Percentiles rank a stretch among this genome's conserved stretches.
Conservation (phyloP, 2,888 invertebrate genomes). For the Agonopterix heracliana region DNA sequence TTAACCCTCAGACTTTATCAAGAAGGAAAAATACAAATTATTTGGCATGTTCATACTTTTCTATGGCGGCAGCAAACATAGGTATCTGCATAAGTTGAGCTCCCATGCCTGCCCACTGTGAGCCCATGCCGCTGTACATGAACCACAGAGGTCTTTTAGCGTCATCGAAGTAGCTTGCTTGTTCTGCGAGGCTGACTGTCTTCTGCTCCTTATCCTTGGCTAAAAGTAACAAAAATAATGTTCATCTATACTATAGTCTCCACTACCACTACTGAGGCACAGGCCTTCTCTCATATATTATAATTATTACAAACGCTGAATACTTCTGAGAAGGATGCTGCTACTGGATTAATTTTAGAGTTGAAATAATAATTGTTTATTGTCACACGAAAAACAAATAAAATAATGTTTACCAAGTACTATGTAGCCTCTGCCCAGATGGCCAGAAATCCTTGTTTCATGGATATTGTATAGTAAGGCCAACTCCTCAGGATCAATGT, state of each 20-base stretch:
- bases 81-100: constrained; percentile 78
- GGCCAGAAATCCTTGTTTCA: constrained; percentile 35
- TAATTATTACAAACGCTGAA: no score
- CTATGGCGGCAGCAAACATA: constrained; percentile 74
- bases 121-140: constrained; percentile 84
- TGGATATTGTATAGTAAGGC: constrained; percentile 53
- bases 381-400: no score
- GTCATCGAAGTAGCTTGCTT: constrained; percentile 37
- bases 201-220: constrained; percentile 34
- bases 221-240: constrained; percentile 15
- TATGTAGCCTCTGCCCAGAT: constrained; percentile 51
- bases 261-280: no score
- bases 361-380: no score
- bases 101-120: constrained; percentile 83
- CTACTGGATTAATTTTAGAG: no score
- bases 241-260: no score
- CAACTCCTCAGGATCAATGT: constrained; percentile 55
- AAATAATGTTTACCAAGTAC: constrained; percentile 32
- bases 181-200: constrained; percentile 36
- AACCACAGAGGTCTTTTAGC: constrained; percentile 77
- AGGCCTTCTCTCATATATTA: no score
- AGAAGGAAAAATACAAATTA: no score
- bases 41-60: constrained; percentile 32
- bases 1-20: no score
- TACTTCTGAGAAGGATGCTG: no score